These are phyloP conservation scores for Rhorus exstirpatorius DNA, from an alignment of 2,888 invertebrate species.

Conservation along the genomic window DNA sequence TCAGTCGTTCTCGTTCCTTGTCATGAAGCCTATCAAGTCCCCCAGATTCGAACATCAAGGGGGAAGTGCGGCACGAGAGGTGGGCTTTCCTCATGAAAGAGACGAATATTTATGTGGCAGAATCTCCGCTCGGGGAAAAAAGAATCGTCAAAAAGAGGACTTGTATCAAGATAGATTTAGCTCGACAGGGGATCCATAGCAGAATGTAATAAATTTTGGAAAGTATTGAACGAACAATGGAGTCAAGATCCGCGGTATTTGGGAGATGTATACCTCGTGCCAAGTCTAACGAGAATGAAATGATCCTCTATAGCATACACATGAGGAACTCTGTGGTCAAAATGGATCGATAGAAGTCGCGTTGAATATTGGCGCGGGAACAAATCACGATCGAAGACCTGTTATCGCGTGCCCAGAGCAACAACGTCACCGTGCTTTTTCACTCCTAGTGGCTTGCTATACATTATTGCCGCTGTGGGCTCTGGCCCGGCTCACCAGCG, in stretches of 20 bases:
- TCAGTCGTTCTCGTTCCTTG: conserved; percentile 28
- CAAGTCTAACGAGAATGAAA: conserved; percentile 28
- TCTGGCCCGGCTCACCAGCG: conserved; percentile 49
- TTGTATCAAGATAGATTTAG: conserved; percentile 42
- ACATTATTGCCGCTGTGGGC: conserved; percentile 28
- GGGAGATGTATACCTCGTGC: background rate
- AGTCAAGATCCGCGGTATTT: conserved; percentile 17
- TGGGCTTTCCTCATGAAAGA: conserved; percentile 48
- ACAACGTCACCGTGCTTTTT: conserved; percentile 64
- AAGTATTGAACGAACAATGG: conserved; percentile 30
- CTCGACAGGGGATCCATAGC: conserved; percentile 28
- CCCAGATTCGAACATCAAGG: conserved; percentile 50
- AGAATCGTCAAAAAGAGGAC: conserved; percentile 10
- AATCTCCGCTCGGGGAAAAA: conserved; percentile 29
- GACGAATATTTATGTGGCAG: conserved; percentile 37
- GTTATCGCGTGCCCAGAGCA: conserved; percentile 56
- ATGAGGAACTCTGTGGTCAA: conserved; percentile 18
- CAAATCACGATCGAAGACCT: conserved; percentile 72
- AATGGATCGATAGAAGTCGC: conserved; percentile 58
- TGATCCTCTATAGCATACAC: conserved; percentile 22
- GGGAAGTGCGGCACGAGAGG: conserved; percentile 21
- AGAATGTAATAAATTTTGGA: conserved; percentile 18
- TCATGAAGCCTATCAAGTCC: conserved; percentile 3
- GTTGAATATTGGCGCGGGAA: conserved; percentile 53
- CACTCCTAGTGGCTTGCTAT: conserved; percentile 44